Percentiles rank a stretch among this genome's conserved stretches.
Evolutionary conservation across 2,888 invertebrate genomes (phyloP).

Genomic region (Leptinotarsa rubiginosa): DNA sequence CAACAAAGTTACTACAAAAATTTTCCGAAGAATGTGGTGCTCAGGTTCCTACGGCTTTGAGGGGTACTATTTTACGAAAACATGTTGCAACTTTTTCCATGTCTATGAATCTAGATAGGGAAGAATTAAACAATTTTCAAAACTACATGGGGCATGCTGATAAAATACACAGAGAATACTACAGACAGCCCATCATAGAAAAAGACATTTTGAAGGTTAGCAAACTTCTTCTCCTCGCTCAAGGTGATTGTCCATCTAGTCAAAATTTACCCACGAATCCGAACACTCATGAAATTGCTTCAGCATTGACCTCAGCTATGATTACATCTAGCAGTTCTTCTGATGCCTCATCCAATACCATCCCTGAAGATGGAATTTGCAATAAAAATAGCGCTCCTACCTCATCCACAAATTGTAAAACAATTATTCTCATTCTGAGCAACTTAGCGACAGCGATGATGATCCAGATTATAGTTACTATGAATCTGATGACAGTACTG

Average conservation of each 20-base stretch:
- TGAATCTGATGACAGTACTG: no score
- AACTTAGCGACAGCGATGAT: no score
- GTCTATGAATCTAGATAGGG: constrained; percentile 22
- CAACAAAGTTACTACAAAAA: constrained; percentile 5
- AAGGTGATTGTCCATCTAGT: neutral
- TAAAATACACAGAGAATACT: constrained; percentile 26
- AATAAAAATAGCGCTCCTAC: no score
- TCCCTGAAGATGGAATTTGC: no score
- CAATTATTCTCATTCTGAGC: no score
- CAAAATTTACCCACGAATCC: no score
- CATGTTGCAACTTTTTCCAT: constrained; percentile 26
- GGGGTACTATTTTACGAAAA: constrained; percentile 27
- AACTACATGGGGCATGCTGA: constrained; percentile 26
- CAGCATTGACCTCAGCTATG: neutral
- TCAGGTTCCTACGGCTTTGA: constrained; percentile 6
- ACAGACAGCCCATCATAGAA: constrained; percentile 20
- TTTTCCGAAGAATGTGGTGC: constrained; percentile 19
- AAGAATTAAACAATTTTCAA: constrained; percentile 19
- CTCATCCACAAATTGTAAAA: no score
- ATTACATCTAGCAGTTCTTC: neutral
- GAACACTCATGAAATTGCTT: neutral
- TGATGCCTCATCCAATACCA: no score
- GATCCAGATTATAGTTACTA: no score
- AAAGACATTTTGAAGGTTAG: constrained; percentile 15
- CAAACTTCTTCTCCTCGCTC: constrained; percentile 3